Evolutionary conservation across 2,797 vertebrate species (phyloP).

Genomic region (Cottoperca gobio): DNA sequence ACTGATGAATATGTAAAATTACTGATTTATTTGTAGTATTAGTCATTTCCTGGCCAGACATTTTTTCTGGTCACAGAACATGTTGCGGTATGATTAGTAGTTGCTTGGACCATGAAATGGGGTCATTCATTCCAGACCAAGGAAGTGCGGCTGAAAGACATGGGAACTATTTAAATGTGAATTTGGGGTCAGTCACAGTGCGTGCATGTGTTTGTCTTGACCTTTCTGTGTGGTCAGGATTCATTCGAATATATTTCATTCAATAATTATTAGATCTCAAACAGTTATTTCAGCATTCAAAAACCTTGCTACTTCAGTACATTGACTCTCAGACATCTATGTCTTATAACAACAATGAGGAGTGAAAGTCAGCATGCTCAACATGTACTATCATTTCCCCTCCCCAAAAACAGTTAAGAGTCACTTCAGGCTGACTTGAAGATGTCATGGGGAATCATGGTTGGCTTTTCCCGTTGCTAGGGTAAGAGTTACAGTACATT

Average conservation of each 20-base stretch:
- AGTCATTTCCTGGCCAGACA: slow-evolving; percentile 71
- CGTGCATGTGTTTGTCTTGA: slow-evolving; percentile 9
- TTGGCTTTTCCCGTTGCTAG: slow-evolving; percentile 5
- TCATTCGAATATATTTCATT: slow-evolving; percentile 10
- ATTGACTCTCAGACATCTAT: not conserved
- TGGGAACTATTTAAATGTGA: slow-evolving; percentile 43
- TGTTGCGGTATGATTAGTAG: slow-evolving; percentile 70
- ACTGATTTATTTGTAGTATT: slow-evolving; percentile 61
- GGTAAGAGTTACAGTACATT: slow-evolving; percentile 16
- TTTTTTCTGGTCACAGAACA: slow-evolving; percentile 67
- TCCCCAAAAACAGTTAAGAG: not conserved
- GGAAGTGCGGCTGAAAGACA: slow-evolving; percentile 44
- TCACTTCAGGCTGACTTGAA: slow-evolving; percentile 17
- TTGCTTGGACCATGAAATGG: slow-evolving; percentile 59
- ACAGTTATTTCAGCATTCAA: not conserved
- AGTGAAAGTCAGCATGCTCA: slow-evolving; percentile 5
- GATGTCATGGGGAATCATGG: slow-evolving; percentile 3
- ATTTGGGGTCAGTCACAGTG: slow-evolving; percentile 10
- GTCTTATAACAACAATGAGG: slow-evolving; percentile 11
- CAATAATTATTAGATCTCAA: not conserved
- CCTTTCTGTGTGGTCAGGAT: not conserved
- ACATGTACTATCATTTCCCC: not conserved
- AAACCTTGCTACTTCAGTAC: not conserved
- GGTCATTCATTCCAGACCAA: slow-evolving; percentile 58
- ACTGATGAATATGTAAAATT: slow-evolving; percentile 66